phyloP scores from a whole-genome alignment of 2,113 vertebrate genomes.

The Sigmodon hispidus region DNA sequence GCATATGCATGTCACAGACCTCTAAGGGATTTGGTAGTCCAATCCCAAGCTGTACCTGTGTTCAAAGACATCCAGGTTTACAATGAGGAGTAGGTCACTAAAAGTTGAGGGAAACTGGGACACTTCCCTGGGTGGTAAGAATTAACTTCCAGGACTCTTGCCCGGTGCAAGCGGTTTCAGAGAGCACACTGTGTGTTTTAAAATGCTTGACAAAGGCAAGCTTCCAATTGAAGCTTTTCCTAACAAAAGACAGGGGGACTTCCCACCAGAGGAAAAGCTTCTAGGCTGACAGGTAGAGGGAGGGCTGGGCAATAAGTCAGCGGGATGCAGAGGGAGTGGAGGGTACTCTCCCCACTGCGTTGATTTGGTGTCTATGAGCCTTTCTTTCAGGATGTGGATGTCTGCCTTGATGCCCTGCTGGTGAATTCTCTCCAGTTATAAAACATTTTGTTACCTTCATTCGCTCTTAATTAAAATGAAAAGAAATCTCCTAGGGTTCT shows the following conservation, averaged over 20 bases:
- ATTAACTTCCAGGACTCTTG: conserved; percentile 62
- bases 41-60: not conserved
- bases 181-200: conserved; percentile 50
- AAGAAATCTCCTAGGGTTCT: conserved; percentile 52
- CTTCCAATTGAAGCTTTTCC: conserved; percentile 63
- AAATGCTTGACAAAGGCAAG: conserved; percentile 59
- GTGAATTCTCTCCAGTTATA: conserved; percentile 73
- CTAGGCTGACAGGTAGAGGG: conserved; percentile 35
- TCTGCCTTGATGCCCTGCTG: conserved; percentile 60
- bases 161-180: conserved; percentile 43
- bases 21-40: not conserved
- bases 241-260: conserved; percentile 69
- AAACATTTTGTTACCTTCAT: conserved; percentile 72
- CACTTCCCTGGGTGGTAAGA: conserved; percentile 58
- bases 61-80: conserved; percentile 44
- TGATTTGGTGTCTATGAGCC: not conserved
- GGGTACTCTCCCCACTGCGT: not conserved
- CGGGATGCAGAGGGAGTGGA: not conserved
- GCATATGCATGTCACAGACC: not conserved
- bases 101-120: conserved; percentile 71
- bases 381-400: conserved; percentile 51
- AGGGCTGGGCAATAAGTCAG: conserved; percentile 50
- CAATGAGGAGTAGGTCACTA: conserved; percentile 35
- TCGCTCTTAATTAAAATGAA: conserved; percentile 77
- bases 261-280: conserved; percentile 45